These are phyloP conservation scores for Ophiodon elongatus DNA, from an alignment of 2,113 vertebrate species.

Conservation along the genomic window DNA sequence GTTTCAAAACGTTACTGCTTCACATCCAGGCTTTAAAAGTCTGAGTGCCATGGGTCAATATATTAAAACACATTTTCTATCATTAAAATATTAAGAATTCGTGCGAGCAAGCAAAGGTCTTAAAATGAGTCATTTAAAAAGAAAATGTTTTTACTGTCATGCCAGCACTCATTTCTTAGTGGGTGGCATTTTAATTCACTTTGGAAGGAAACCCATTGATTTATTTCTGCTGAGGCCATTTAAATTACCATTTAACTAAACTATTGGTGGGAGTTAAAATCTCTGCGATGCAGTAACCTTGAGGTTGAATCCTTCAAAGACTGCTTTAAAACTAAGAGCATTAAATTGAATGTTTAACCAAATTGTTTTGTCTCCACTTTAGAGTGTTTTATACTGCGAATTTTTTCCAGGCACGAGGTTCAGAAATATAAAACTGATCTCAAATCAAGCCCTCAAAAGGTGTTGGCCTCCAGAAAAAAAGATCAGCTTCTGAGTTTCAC, in stretches of 20 bases:
- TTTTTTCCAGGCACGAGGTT: neutral
- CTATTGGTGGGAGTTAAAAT: conserved; percentile 14
- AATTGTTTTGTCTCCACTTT: neutral
- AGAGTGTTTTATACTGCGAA: neutral
- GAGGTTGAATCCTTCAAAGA: neutral
- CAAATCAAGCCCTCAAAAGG: neutral
- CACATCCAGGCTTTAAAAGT: neutral
- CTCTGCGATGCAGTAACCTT: neutral
- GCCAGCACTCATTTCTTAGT: neutral
- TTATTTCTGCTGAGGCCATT: neutral
- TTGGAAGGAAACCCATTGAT: conserved; percentile 27
- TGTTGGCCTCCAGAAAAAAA: conserved; percentile 3
- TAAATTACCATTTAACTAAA: conserved; percentile 10
- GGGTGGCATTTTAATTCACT: conserved; percentile 16
- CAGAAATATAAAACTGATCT: conserved; percentile 3
- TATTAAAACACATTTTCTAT: neutral
- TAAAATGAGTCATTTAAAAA: neutral
- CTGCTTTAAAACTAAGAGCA: neutral
- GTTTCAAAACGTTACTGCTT: neutral
- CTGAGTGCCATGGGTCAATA: neutral
- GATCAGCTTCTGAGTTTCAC: conserved; percentile 25
- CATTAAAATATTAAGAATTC: no score
- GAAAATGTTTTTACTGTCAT: neutral
- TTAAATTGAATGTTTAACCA: neutral
- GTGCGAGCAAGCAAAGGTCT: neutral